Evolutionary conservation across 2,113 vertebrate genomes (phyloP).

Genomic region (Rhagologus leucostigma): DNA sequence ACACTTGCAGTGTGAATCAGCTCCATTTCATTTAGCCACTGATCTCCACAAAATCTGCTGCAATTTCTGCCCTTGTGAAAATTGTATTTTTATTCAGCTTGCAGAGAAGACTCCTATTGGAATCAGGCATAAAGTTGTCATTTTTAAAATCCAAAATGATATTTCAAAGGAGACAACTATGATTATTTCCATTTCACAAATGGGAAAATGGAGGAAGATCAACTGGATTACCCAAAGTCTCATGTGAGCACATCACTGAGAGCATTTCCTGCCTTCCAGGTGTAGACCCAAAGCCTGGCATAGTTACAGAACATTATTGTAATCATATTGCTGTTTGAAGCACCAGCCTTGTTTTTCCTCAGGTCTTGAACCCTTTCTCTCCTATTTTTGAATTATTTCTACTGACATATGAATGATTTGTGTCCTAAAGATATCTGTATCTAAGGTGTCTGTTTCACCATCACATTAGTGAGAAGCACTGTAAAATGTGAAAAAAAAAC

Average conservation of each 20-base stretch:
- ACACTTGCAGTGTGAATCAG: neutral
- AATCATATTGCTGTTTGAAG: neutral
- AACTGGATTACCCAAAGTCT: neutral
- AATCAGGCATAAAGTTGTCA: neutral
- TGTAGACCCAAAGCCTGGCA: neutral
- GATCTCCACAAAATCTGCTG: neutral
- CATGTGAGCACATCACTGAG: neutral
- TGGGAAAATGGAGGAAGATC: neutral
- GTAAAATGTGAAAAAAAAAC: neutral
- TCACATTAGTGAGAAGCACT: neutral
- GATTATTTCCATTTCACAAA: neutral
- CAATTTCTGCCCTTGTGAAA: neutral
- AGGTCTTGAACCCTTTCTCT: neutral
- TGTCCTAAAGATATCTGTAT: neutral
- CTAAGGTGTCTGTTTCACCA: neutral
- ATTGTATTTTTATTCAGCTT: neutral
- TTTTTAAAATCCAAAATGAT: neutral
- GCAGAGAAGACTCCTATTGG: neutral
- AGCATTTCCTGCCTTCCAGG: neutral
- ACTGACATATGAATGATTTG: neutral
- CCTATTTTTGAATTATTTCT: neutral
- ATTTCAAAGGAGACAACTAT: neutral
- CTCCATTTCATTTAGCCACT: neutral
- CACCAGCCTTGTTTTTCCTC: neutral
- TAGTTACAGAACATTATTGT: neutral